A percentile compares a stretch with the other conserved stretches of the same genome.
Conservation (phyloP, 2,113 vertebrate genomes). For the Solea senegalensis region DNA sequence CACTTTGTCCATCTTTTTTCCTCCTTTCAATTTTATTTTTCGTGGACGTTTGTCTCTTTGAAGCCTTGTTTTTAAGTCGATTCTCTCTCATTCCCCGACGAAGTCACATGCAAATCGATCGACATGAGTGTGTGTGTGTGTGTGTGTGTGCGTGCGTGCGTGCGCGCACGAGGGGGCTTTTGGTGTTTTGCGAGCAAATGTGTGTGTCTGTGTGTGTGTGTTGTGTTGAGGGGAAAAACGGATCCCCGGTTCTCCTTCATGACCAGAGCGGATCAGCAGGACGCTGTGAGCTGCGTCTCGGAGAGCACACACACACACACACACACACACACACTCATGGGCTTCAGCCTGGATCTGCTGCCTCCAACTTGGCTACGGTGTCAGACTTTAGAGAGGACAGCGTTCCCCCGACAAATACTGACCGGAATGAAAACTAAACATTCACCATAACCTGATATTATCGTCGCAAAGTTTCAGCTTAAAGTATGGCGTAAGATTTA, state of each 20-base stretch:
- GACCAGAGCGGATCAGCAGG: conserved; percentile 78
- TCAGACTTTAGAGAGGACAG: conserved; percentile 47
- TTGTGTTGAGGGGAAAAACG: conserved; percentile 69
- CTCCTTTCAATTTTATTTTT: conserved; percentile 57
- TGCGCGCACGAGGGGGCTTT: background rate
- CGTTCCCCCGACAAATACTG: conserved; percentile 37
- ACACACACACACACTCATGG: background rate
- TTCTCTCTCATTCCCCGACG: conserved; percentile 80
- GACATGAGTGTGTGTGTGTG: conserved; percentile 52
- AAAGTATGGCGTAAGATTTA: conserved; percentile 30
- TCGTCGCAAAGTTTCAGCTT: conserved; percentile 35
- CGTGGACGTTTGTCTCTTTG: conserved; percentile 70
- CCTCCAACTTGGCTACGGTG: conserved; percentile 59
- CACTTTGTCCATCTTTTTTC: conserved; percentile 72
- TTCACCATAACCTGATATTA: conserved; percentile 49
- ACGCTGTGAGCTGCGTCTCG: conserved; percentile 61
- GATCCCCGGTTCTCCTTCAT: conserved; percentile 80
- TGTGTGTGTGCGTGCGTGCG: conserved; percentile 16
- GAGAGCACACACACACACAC: conserved; percentile 26
- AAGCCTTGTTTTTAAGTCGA: conserved; percentile 75
- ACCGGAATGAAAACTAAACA: conserved; percentile 59
- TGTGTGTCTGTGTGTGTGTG: conserved; percentile 54
- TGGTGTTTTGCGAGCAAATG: conserved; percentile 59
- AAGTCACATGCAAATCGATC: conserved; percentile 85
- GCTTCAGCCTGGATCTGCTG: conserved; percentile 35